phyloP scores from a whole-genome alignment of 2,888 invertebrate genomes.

The Bombylius discolor region DNA sequence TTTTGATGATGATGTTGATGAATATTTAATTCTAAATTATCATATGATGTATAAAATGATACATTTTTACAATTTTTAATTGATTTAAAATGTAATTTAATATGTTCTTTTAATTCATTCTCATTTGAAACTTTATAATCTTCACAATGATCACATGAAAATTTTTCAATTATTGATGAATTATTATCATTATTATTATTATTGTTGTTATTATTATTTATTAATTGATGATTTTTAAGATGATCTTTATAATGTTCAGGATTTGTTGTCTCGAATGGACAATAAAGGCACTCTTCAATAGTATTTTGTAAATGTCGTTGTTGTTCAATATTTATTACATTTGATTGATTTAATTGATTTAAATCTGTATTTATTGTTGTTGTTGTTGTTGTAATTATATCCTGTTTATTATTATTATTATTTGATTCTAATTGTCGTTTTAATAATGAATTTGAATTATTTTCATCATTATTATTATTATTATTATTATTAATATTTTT shows the following conservation, averaged over 20 bases:
- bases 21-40: conserved; percentile 31
- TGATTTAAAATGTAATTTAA: conserved; percentile 57
- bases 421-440: conserved; percentile 1
- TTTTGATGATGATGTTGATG: conserved; percentile 13
- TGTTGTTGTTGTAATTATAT: neutral
- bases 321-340: conserved; percentile 4
- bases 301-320: conserved; percentile 21
- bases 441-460: neutral
- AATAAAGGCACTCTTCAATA: conserved; percentile 48
- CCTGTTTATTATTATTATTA: neutral
- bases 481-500: neutral
- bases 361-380: neutral
- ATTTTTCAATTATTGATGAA: conserved; percentile 31
- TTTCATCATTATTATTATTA: conserved; percentile 1
- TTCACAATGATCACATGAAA: conserved; percentile 61
- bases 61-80: conserved; percentile 28
- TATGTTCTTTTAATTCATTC: conserved; percentile 63
- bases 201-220: neutral
- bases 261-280: conserved; percentile 66
- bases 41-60: conserved; percentile 32
- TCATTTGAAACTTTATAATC: conserved; percentile 66
- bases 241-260: conserved; percentile 64
- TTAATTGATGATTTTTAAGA: conserved; percentile 50
- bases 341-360: neutral
- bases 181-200: neutral